A percentile compares a stretch with the other conserved stretches of the same genome.
Conservation (phyloP, 2,888 invertebrate species). For the Petrolisthes manimaculis region DNA sequence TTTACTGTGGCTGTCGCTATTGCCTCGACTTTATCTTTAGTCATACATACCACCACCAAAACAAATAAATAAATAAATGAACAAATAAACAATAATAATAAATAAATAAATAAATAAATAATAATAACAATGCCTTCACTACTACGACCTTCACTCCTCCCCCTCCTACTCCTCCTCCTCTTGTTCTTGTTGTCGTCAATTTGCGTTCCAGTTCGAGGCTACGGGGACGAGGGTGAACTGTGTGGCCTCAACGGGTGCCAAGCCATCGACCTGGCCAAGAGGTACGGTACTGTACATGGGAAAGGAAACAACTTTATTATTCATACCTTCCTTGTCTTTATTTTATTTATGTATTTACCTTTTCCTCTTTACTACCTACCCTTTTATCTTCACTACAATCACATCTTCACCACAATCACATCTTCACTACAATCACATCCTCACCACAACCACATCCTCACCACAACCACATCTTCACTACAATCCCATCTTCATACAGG, state of each 20-base stretch:
- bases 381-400: no score
- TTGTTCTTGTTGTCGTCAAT: not conserved
- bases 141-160: not conserved
- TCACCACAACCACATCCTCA: not conserved
- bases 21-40: not conserved
- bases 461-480: no score
- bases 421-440: not conserved
- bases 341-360: no score
- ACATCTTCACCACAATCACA: no score
- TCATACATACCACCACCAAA: no score
- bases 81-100: no score
- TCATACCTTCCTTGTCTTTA: no score
- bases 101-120: no score
- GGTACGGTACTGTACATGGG: slow-evolving; percentile 12
- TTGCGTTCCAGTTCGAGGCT: not conserved
- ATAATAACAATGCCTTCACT: not conserved
- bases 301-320: no score
- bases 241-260: slow-evolving; percentile 64
- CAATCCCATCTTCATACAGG: no score
- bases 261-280: slow-evolving; percentile 60
- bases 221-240: slow-evolving; percentile 12
- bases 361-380: no score
- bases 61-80: no score
- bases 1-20: not conserved
- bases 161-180: not conserved